Percentiles rank a stretch among this genome's conserved stretches.
Conservation (phyloP, 2,888 invertebrate species). For the Phengaris alcon region DNA sequence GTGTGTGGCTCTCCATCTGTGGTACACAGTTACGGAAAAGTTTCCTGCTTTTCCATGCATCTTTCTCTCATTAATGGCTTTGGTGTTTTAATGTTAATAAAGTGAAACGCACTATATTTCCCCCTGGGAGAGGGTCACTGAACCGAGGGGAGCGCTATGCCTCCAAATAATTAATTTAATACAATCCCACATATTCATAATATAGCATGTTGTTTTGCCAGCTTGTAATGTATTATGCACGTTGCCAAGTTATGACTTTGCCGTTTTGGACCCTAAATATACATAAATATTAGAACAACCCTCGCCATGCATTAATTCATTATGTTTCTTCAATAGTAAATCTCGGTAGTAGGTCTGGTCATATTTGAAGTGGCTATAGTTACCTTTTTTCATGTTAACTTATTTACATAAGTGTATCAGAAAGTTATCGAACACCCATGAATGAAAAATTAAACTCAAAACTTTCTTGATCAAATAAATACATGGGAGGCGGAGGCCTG, state of each 20-base stretch:
- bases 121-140: slow-evolving; percentile 11
- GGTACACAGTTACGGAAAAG: slow-evolving; percentile 5
- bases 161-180: slow-evolving; percentile 21
- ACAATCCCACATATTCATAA: slow-evolving; percentile 16
- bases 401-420: too few species aligned
- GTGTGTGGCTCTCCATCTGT: background rate
- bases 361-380: background rate
- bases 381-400: background rate
- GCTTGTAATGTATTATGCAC: slow-evolving; percentile 10
- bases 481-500: too few species aligned
- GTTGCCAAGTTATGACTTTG: background rate
- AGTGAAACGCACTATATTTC: background rate
- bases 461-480: too few species aligned
- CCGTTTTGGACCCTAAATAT: slow-evolving; percentile 6
- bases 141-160: background rate
- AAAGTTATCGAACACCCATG: too few species aligned
- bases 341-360: background rate
- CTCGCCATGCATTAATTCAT: background rate
- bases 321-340: background rate
- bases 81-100: background rate
- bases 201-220: slow-evolving; percentile 2
- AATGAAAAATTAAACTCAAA: too few species aligned
- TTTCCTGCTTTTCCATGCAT: background rate
- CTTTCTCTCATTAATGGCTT: background rate
- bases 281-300: slow-evolving; percentile 14